These are phyloP conservation scores for Hypolimnas misippus DNA, from an alignment of 2,888 invertebrate species.

Conservation along the genomic window DNA sequence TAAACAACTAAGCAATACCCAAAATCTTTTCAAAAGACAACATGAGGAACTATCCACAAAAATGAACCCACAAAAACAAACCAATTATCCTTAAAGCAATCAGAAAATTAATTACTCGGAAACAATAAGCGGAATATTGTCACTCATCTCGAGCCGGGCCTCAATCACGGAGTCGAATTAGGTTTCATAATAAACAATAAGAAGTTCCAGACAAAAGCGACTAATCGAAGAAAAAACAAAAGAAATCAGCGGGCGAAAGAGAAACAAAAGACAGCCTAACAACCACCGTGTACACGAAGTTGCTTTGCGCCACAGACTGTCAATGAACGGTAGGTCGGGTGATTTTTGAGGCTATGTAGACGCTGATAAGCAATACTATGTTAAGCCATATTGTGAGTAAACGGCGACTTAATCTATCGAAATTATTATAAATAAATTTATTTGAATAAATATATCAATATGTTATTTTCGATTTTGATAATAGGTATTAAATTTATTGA, in stretches of 20 bases:
- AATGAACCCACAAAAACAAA: neutral
- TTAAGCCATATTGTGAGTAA: too few species aligned
- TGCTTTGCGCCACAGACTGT: constrained; percentile 35
- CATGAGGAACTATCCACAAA: neutral
- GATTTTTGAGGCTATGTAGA: too few species aligned
- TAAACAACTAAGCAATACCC: too few species aligned
- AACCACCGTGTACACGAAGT: constrained; percentile 42
- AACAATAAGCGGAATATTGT: constrained; percentile 33
- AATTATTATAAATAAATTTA: too few species aligned
- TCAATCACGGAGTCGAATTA: constrained; percentile 46
- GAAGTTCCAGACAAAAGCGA: constrained; percentile 45
- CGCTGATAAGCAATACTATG: too few species aligned
- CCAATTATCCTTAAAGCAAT: constrained; percentile 29
- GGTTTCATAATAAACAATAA: constrained; percentile 48
- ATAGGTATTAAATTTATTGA: too few species aligned
- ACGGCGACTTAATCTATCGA: too few species aligned
- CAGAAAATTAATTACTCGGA: constrained; percentile 35
- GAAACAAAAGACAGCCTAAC: constrained; percentile 44
- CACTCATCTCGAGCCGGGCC: constrained; percentile 30
- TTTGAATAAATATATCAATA: too few species aligned
- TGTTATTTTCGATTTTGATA: too few species aligned
- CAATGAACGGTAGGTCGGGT: neutral
- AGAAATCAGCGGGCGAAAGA: constrained; percentile 47
- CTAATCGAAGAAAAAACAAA: constrained; percentile 50
- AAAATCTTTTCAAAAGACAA: too few species aligned